Percentiles rank a stretch among this genome's conserved stretches.
These are phyloP conservation scores for Delichon dasypus DNA, from an alignment of 2,797 vertebrate genomes.

Conservation along the genomic window DNA sequence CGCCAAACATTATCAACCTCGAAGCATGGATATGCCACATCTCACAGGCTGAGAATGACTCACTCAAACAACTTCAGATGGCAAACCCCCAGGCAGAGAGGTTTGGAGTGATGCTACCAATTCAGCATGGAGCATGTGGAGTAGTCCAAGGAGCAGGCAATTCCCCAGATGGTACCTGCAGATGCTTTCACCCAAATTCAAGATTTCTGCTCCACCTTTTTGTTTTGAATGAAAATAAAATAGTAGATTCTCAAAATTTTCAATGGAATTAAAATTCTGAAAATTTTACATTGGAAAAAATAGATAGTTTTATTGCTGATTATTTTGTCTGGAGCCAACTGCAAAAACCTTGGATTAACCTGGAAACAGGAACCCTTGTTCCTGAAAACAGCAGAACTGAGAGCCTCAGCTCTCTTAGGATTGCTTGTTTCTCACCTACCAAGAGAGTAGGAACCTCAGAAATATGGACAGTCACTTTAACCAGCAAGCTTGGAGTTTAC, in stretches of 20 bases:
- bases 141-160: background rate
- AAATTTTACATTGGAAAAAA: background rate
- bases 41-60: background rate
- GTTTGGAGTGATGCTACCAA: background rate
- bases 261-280: background rate
- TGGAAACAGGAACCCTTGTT: background rate
- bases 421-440: background rate
- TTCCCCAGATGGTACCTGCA: background rate
- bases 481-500: background rate
- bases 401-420: background rate
- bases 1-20: background rate
- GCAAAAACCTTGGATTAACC: background rate
- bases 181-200: background rate
- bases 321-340: background rate
- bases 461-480: background rate
- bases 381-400: background rate
- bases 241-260: background rate
- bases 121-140: background rate
- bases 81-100: background rate
- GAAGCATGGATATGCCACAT: background rate
- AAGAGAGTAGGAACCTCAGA: background rate
- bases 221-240: background rate
- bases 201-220: background rate
- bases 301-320: background rate
- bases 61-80: background rate